phyloP scores from a whole-genome alignment of 2,888 invertebrate species.

The Koerneria pararmatus region DNA sequence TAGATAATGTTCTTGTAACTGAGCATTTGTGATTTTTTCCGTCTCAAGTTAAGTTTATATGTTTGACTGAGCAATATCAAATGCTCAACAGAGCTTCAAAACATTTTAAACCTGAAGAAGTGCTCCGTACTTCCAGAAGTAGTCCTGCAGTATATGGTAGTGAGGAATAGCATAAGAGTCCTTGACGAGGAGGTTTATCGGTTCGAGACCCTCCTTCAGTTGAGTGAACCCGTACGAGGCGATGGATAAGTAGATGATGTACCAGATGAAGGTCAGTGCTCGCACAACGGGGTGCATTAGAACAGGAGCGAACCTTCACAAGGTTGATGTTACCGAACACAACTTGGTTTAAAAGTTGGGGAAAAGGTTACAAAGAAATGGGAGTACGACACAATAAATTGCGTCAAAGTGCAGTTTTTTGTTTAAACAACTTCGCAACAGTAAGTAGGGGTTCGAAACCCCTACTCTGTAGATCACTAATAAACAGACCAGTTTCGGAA shows the following conservation, averaged over 20 bases:
- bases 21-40: too few species aligned
- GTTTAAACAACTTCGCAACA: neutral
- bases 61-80: too few species aligned
- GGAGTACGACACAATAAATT: neutral
- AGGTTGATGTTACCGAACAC: too few species aligned
- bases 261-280: conserved; percentile 51
- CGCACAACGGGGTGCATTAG: conserved; percentile 57
- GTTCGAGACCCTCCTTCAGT: conserved; percentile 49
- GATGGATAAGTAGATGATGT: conserved; percentile 51
- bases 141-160: conserved; percentile 47
- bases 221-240: conserved; percentile 57
- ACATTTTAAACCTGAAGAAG: conserved; percentile 52
- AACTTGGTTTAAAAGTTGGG: too few species aligned
- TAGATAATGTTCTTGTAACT: too few species aligned
- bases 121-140: conserved; percentile 59
- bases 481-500: too few species aligned
- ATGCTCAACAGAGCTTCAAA: too few species aligned
- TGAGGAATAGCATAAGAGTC: conserved; percentile 59
- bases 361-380: too few species aligned
- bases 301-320: conserved; percentile 51
- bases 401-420: neutral
- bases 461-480: too few species aligned
- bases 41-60: too few species aligned
- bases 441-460: too few species aligned
- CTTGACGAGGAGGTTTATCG: conserved; percentile 54